Conservation (phyloP, 23 tunicate species). For the Styela clava region DNA sequence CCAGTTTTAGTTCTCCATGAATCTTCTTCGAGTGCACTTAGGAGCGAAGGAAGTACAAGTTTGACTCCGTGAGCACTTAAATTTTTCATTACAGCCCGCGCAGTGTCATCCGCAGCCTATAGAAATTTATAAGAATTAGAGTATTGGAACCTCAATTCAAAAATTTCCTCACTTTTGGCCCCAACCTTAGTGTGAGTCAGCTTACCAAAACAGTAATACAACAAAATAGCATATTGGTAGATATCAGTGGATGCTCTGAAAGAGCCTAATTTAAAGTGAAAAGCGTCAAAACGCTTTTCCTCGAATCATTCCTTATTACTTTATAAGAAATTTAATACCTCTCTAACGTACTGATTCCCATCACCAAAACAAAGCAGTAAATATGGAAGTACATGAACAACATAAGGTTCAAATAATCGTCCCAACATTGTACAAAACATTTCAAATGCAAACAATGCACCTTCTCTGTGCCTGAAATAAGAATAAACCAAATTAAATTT, state of each 20-base stretch:
- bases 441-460: constrained; percentile 89
- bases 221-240: background rate
- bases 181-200: background rate
- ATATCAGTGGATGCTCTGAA: no score
- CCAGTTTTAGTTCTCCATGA: constrained; percentile 97
- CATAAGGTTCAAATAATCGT: constrained; percentile 90
- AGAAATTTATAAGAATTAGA: no score
- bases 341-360: constrained; percentile 68
- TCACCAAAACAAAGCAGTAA: constrained; percentile 93
- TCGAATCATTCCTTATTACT: no score
- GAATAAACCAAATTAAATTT: no score
- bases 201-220: background rate
- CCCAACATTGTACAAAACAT: constrained; percentile 93
- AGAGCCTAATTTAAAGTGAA: no score
- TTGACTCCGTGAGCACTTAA: constrained; percentile 93
- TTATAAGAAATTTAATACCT: no score
- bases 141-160: background rate
- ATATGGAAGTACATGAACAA: constrained; percentile 89
- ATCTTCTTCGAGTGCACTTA: constrained; percentile 77
- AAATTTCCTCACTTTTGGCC: no score
- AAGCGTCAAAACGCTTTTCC: no score
- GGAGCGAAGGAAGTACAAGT: constrained; percentile 89
- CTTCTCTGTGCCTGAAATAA: constrained; percentile 73
- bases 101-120: constrained; percentile 95
- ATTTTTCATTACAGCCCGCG: constrained; percentile 81